Evolutionary conservation across 2,113 vertebrate genomes (phyloP).

Genomic region (Xiphophorus hellerii): DNA sequence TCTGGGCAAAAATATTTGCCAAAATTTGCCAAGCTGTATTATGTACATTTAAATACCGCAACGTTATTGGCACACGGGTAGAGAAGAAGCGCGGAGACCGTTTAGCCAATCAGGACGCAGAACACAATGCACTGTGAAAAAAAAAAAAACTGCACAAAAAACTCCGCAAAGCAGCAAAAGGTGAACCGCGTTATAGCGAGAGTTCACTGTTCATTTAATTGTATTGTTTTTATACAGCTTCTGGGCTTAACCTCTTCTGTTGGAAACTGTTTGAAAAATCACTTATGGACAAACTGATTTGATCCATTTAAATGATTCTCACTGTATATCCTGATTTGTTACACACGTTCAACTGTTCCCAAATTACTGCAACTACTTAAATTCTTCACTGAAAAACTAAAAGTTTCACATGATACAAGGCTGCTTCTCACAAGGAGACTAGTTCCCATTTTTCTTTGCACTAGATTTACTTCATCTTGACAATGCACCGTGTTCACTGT

Average conservation of each 20-base stretch:
- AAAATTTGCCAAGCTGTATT: too few species aligned
- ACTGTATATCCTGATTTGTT: not conserved
- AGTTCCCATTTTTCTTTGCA: not conserved
- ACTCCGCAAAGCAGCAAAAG: too few species aligned
- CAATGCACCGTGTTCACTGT: not conserved
- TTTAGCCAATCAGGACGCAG: too few species aligned
- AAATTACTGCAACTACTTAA: not conserved
- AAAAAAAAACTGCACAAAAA: too few species aligned
- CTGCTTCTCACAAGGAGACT: slow-evolving; percentile 11
- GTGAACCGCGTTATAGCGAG: too few species aligned
- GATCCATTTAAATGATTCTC: not conserved
- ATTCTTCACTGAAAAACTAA: slow-evolving; percentile 8
- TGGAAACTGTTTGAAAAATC: not conserved
- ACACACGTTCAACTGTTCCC: not conserved
- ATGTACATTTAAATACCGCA: too few species aligned
- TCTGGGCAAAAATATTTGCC: too few species aligned
- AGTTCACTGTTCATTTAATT: not conserved
- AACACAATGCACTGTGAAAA: too few species aligned
- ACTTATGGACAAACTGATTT: not conserved
- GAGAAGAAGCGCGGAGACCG: too few species aligned
- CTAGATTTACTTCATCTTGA: not conserved
- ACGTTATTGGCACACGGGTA: too few species aligned
- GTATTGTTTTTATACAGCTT: too few species aligned
- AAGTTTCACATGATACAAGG: not conserved
- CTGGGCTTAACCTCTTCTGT: too few species aligned